Evolutionary conservation across 2,797 vertebrate genomes (phyloP).

Genomic region (Lutjanus campechanus): DNA sequence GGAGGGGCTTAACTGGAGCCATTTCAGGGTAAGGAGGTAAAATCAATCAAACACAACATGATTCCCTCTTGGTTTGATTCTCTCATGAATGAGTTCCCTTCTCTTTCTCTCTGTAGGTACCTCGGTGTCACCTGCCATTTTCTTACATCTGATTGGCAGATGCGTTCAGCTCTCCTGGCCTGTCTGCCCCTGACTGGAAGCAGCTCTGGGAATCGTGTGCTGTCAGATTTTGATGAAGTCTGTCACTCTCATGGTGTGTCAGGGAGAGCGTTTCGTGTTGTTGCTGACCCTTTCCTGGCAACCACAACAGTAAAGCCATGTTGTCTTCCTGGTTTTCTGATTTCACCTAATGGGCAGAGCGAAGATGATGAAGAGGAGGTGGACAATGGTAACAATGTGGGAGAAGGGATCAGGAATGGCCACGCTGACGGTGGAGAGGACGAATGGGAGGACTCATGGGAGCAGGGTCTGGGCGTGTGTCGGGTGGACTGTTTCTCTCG

Average conservation of each 20-base stretch:
- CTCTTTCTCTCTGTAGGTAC: conserved; percentile 70
- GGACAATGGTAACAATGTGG: conserved; percentile 42
- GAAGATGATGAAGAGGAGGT: conserved; percentile 64
- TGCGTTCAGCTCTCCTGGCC: conserved; percentile 85
- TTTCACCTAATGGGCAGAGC: conserved; percentile 56
- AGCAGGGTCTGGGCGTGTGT: conserved; percentile 80
- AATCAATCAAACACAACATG: conserved; percentile 31
- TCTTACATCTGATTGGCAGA: conserved; percentile 87
- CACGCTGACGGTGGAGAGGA: conserved; percentile 61
- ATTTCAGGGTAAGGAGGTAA: conserved; percentile 73
- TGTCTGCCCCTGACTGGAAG: conserved; percentile 82
- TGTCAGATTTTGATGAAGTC: conserved; percentile 86
- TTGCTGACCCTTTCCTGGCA: conserved; percentile 76
- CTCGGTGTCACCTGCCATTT: conserved; percentile 88
- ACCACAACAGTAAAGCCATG: conserved; percentile 68
- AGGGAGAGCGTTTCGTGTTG: conserved; percentile 85
- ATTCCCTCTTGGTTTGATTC: conserved; percentile 23
- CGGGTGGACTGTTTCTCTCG: conserved; percentile 87
- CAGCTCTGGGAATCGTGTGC: conserved; percentile 78
- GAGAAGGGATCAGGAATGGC: conserved; percentile 72
- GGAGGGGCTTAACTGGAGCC: conserved; percentile 70
- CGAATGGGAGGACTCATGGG: conserved; percentile 80
- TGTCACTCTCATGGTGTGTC: conserved; percentile 85
- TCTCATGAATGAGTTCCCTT: conserved; percentile 20
- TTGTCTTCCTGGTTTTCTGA: conserved; percentile 82